These are phyloP conservation scores for Psophia crepitans DNA, from an alignment of 2,113 vertebrate species.

Conservation along the genomic window DNA sequence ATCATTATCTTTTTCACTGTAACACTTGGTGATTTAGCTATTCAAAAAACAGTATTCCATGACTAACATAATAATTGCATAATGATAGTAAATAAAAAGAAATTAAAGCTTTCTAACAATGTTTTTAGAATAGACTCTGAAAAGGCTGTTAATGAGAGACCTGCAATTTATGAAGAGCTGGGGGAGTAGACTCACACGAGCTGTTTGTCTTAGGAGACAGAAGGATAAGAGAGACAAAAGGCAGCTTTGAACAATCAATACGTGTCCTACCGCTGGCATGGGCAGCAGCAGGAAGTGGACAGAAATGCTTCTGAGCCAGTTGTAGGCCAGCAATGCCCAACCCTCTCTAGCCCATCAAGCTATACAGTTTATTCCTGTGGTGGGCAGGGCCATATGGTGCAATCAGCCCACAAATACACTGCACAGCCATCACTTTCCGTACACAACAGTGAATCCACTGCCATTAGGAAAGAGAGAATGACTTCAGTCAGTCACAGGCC, in stretches of 20 bases:
- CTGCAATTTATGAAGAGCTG: not conserved
- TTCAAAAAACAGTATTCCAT: not conserved
- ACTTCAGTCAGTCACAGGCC: not conserved
- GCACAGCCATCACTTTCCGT: not conserved
- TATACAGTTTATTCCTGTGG: not conserved
- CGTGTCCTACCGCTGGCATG: fast-evolving
- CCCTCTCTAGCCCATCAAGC: not conserved
- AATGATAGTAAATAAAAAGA: not conserved
- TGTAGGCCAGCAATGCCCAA: not conserved
- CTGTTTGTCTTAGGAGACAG: not conserved
- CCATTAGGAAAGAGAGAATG: not conserved
- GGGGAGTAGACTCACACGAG: not conserved
- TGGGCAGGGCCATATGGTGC: not conserved
- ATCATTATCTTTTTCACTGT: not conserved
- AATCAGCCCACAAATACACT: not conserved
- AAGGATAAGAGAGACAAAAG: not conserved
- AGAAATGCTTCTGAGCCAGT: not conserved
- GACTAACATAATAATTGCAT: not conserved
- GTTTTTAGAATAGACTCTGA: not conserved
- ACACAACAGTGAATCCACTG: not conserved
- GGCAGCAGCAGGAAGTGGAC: not conserved
- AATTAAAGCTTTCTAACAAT: not conserved
- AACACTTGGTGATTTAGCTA: not conserved
- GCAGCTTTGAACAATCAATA: not conserved
- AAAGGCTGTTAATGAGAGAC: not conserved